Percentiles rank a stretch among this genome's conserved stretches.
Conservation (phyloP, 2,113 vertebrate species). For the Tupaia chinensis region DNA sequence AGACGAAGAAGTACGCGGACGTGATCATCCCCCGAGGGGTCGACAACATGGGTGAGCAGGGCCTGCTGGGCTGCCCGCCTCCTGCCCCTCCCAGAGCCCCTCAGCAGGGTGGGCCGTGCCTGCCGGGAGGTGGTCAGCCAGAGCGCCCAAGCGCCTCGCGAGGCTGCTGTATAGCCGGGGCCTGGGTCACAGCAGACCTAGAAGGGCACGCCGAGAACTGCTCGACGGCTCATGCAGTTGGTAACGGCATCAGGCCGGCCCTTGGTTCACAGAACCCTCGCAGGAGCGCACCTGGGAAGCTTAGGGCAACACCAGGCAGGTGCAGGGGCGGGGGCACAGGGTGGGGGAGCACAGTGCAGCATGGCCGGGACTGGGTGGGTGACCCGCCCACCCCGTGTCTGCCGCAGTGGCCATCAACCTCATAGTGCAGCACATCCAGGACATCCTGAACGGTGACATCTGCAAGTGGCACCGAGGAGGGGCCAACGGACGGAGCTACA, state of each 20-base stretch:
- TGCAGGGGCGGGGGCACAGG: too few species aligned
- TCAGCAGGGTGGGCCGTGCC: neutral
- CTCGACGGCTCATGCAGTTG: too few species aligned
- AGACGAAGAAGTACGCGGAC: constrained; percentile 99
- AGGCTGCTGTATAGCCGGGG: too few species aligned
- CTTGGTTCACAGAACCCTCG: too few species aligned
- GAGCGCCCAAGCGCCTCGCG: too few species aligned
- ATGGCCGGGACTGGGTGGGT: too few species aligned
- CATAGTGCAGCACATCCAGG: constrained; percentile 99
- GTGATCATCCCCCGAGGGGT: constrained; percentile 98
- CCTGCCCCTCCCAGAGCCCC: neutral
- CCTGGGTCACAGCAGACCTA: too few species aligned
- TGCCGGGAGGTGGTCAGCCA: too few species aligned
- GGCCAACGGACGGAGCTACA: constrained; percentile 88
- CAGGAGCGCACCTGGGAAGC: too few species aligned
- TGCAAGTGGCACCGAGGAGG: constrained; percentile 95
- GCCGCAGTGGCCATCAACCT: constrained; percentile 97
- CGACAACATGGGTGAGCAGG: constrained; percentile 97
- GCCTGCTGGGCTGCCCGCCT: neutral
- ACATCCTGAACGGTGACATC: constrained; percentile 96
- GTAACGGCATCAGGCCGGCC: too few species aligned
- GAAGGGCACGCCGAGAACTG: too few species aligned
- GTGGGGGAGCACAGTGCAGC: neutral
- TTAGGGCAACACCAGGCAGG: rapidly evolving
- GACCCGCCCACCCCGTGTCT: neutral